Evolutionary conservation across 2,113 vertebrate species (phyloP).

Genomic region (Brachirus orientalis): DNA sequence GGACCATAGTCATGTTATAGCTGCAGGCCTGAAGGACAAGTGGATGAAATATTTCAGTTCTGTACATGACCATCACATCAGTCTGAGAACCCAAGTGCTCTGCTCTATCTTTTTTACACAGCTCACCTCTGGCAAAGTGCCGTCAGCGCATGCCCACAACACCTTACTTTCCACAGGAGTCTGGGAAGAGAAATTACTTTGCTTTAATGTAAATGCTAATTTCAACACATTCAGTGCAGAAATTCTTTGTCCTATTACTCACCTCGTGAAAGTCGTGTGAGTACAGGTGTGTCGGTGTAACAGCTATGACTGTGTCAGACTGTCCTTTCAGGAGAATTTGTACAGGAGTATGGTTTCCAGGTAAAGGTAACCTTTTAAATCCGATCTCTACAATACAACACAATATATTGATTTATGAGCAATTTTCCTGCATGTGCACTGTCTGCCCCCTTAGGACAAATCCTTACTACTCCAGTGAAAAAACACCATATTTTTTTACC

Average conservation of each 20-base stretch:
- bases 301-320: neutral
- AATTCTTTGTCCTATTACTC: neutral
- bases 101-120: neutral
- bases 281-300: slow-evolving; percentile 26
- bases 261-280: slow-evolving; percentile 43
- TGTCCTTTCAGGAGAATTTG: slow-evolving; percentile 16
- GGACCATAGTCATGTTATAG: slow-evolving; percentile 55
- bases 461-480: too few species aligned
- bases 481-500: too few species aligned
- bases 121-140: neutral
- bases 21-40: slow-evolving; percentile 40
- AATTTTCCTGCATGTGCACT: too few species aligned
- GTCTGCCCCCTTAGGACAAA: too few species aligned
- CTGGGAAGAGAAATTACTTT: slow-evolving; percentile 37
- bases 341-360: neutral
- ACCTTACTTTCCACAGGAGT: neutral
- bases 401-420: neutral
- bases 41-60: neutral
- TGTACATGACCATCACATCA: too few species aligned
- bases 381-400: slow-evolving; percentile 12
- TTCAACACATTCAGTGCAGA: neutral
- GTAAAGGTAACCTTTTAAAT: neutral
- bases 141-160: neutral
- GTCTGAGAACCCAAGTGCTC: neutral
- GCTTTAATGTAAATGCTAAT: accelerated